These are phyloP conservation scores for Clarias batrachus DNA, from an alignment of 2,113 vertebrate genomes.

Conservation along the genomic window DNA sequence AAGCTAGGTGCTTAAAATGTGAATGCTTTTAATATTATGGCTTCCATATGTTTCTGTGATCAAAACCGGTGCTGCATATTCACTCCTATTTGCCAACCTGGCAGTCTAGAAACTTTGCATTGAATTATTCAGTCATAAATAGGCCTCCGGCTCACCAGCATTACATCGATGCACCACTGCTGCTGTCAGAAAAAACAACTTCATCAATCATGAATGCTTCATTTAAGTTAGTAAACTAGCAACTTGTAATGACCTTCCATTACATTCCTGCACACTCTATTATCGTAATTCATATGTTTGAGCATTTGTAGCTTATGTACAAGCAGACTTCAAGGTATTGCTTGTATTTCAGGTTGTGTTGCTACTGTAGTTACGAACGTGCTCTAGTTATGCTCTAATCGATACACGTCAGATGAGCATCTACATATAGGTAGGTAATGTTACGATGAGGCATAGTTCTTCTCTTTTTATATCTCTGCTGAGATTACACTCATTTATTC, in stretches of 20 bases:
- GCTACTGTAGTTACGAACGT: background rate
- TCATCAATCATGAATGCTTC: conserved; percentile 37
- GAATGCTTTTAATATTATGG: too few species aligned
- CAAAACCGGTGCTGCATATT: background rate
- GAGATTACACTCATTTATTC: conserved; percentile 57
- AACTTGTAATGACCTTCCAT: conserved; percentile 25
- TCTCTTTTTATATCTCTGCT: conserved; percentile 32
- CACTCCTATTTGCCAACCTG: background rate
- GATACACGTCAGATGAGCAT: conserved; percentile 16
- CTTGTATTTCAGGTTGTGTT: background rate
- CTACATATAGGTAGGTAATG: background rate
- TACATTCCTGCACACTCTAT: background rate
- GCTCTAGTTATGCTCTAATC: background rate
- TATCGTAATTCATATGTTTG: conserved; percentile 4
- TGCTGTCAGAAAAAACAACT: background rate
- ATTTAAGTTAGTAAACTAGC: conserved; percentile 34
- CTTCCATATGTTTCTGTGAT: background rate
- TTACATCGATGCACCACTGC: conserved; percentile 20
- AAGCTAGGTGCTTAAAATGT: too few species aligned
- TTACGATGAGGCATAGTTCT: background rate
- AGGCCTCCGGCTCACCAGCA: conserved; percentile 18
- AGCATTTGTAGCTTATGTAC: background rate
- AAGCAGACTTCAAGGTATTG: background rate
- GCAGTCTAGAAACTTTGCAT: conserved; percentile 4
- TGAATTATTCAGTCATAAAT: conserved; percentile 30